Evolutionary conservation across 2,113 vertebrate genomes (phyloP).

Genomic region (Caracal caracal): DNA sequence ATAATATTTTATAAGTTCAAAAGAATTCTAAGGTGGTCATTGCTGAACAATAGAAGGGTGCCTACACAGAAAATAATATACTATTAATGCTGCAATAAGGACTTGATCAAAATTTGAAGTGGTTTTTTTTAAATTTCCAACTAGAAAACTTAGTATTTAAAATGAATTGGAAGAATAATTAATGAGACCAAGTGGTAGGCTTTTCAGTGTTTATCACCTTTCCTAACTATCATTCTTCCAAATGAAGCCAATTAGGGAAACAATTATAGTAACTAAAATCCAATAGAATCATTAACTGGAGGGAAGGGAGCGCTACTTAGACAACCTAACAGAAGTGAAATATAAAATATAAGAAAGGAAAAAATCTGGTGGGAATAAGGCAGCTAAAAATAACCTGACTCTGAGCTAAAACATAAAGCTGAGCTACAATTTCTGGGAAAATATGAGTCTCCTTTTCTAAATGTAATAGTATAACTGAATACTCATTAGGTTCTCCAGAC

Average conservation of each 20-base stretch:
- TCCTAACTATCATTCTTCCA: conserved; percentile 49
- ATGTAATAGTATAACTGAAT: conserved; percentile 57
- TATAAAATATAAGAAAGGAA: conserved; percentile 3
- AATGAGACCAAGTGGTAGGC: neutral
- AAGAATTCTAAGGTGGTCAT: neutral
- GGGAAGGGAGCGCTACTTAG: neutral
- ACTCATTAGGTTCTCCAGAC: conserved; percentile 55
- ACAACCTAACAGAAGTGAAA: conserved; percentile 5
- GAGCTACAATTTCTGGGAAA: conserved; percentile 49
- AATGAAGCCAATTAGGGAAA: conserved; percentile 48
- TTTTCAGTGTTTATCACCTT: conserved; percentile 25
- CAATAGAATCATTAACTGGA: neutral
- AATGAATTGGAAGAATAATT: conserved; percentile 17
- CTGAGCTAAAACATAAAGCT: conserved; percentile 2
- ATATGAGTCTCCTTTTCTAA: conserved; percentile 42
- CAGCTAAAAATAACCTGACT: conserved; percentile 35
- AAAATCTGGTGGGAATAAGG: neutral
- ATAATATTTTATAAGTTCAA: neutral
- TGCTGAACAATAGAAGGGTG: neutral
- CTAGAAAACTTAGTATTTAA: conserved; percentile 3
- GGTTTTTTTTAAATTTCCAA: neutral
- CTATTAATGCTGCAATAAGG: neutral
- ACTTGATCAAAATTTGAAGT: neutral
- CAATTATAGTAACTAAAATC: conserved; percentile 17
- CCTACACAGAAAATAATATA: neutral